Evolutionary conservation across 2,888 invertebrate species (phyloP), one percentile per base, ranked within the genome.

Genomic region (Melanchra persicariae): DNA sequence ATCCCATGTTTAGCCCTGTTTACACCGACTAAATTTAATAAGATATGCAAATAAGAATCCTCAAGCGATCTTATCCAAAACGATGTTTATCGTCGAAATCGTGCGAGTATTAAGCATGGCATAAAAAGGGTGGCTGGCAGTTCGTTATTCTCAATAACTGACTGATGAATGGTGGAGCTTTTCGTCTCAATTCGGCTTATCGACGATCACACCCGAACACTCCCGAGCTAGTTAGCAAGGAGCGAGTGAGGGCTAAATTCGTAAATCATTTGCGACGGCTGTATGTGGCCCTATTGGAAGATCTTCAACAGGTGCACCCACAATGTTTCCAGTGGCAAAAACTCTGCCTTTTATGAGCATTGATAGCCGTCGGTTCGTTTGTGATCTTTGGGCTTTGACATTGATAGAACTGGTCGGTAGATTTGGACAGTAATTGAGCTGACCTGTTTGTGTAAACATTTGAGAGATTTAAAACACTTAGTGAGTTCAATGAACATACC

Each of bases 161-260:
- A 96, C 95, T 94, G 95, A 95, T 95, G 95, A 95, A 95, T 95
- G 92, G 94, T 92, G 86, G 88, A 89, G 87, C 90, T 90, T 93
- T 92, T 92, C 93, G 91, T 93, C 95, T 95, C 94, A 95, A 95
- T 95, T 95, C 91, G 94, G 95, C 90, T 94, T 96, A 95, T 95
- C 95, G 86, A 65, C 82, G 90, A 94, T 93, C 94, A 90, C 93
- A 94, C 93, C 92, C 91, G 89, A 89, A 85, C 84, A 82, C 79
- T 84, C 82, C 68, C 89, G 89, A 91, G 94, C 95, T 95, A 95
- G 95, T 95, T 95, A 95, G 94, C 88, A 73, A 66, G 73, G 63
- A 74, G 30, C 69, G 61, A 30, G 85, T 86, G 86, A 88, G 83
- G 78, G 84, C 86, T 85, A 88, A 89, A 91, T 91, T 90, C 91